Percentiles rank a stretch among this genome's conserved stretches.
These are phyloP conservation scores for Volucella inflata DNA, from an alignment of 2,888 invertebrate genomes.

Conservation along the genomic window DNA sequence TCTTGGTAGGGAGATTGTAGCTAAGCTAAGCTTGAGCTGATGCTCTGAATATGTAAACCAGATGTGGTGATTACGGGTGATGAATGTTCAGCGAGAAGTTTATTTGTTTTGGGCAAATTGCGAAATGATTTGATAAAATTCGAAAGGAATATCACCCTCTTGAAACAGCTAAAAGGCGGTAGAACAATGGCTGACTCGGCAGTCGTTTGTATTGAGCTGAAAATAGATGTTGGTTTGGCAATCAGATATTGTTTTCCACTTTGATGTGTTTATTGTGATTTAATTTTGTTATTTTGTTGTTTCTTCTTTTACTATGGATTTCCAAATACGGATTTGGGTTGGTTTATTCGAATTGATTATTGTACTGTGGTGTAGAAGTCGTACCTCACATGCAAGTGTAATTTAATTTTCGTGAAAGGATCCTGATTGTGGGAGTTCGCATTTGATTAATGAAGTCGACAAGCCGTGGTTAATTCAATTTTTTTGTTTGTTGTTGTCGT, in stretches of 20 bases:
- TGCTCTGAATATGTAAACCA: conserved; percentile 49
- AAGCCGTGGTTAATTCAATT: not conserved
- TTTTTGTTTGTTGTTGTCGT: too few species aligned
- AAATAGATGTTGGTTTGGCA: not conserved
- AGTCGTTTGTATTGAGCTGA: not conserved
- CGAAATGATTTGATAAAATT: conserved; percentile 62
- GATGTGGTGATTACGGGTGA: conserved; percentile 67
- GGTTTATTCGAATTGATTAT: not conserved
- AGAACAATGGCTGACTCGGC: not conserved
- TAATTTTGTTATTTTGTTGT: conserved; percentile 35
- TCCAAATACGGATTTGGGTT: not conserved
- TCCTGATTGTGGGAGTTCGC: not conserved
- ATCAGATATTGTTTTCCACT: conserved; percentile 44
- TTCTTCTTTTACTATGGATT: too few species aligned
- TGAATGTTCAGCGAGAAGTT: conserved; percentile 63
- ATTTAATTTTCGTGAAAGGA: conserved; percentile 11
- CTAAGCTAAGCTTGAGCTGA: not conserved
- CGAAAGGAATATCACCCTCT: not conserved
- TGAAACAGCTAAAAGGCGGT: conserved; percentile 9
- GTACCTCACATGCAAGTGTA: not conserved
- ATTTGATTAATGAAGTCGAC: conserved; percentile 9
- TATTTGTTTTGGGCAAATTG: conserved; percentile 64
- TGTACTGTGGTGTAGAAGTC: too few species aligned
- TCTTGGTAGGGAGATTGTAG: conserved; percentile 9
- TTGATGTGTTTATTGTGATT: conserved; percentile 44